Percentiles rank a stretch among this genome's conserved stretches.
Evolutionary conservation across 2,113 vertebrate species (phyloP).

Genomic region (Calidris pugnax): DNA sequence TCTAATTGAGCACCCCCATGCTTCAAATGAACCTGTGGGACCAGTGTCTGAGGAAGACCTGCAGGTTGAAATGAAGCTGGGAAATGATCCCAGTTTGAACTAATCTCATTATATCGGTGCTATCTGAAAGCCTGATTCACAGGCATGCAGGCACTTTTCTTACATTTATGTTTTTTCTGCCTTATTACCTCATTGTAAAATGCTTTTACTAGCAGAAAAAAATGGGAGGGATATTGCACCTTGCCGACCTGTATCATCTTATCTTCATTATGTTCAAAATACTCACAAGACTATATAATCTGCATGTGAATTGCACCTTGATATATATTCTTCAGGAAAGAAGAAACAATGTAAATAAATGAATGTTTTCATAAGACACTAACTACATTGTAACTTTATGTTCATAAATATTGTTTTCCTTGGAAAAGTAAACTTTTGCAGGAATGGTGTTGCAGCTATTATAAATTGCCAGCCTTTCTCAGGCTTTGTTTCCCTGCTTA

Average conservation of each 20-base stretch:
- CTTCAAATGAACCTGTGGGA: background rate
- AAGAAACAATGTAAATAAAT: background rate
- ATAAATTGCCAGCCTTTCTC: background rate
- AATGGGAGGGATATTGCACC: background rate
- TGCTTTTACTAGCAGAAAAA: background rate
- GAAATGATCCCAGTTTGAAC: slow-evolving; percentile 28
- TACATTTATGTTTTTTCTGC: background rate
- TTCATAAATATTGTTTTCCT: background rate
- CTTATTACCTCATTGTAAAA: background rate
- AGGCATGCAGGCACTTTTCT: background rate
- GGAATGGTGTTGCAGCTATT: background rate
- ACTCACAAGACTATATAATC: background rate
- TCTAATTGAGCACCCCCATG: slow-evolving; percentile 7
- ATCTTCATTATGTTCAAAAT: background rate
- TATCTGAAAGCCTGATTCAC: background rate
- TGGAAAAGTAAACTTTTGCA: background rate
- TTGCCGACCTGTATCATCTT: background rate
- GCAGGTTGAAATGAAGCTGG: background rate
- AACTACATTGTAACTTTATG: background rate
- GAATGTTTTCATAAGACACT: background rate
- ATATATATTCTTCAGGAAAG: background rate
- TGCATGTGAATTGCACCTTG: background rate
- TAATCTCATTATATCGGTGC: background rate
- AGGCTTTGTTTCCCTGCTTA: background rate
- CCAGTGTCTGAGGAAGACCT: background rate